Base-by-base conservation (phyloP, 2,888 invertebrate species). In the Rhingia campestris region DNA sequence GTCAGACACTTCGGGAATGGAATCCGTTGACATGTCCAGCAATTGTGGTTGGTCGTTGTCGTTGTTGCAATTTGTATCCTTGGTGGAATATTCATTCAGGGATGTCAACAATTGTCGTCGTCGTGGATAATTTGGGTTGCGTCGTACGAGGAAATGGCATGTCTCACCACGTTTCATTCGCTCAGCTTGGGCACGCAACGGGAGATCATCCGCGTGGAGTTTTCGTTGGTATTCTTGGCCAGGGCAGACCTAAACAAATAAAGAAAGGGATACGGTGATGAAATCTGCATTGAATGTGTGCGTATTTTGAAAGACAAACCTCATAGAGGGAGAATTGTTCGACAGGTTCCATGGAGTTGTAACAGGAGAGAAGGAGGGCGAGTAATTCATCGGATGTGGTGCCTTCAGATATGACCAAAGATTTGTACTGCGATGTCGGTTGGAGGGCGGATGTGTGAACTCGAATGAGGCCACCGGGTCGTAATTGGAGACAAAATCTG, bases 361-460 rank as follows among this genome's bases (percentile, higher is more conserved):
- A 97, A 91, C 97, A 97, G 88, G 95, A 96, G 75, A 98, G 93
- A 75, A 98, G 91, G 87, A 98, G 94, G 82, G 95, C 95, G 81
- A 98, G 94, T 81, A 98, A 92, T 92, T 98, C 97, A 90, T 97
- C 97, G 0, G 96, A 96, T 30, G 97, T 97, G 58, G 98, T 98
- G 88, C 95, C 94, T 88, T 97, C 97, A 86, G 97, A 97, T 88
- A 97, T 95, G 86, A 98, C 93, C 87, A 98, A 92, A 87, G 97
- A 97, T 92, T 98, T 98, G 93, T 98, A 98, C 92, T 97, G 96
- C 0, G 97, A 97, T 90, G 96, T 96, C 67, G 96, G 95, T 94
- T 97, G 97, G 86, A 98, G 93, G 41, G 96, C 97, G 14, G 96
- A 96, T 91, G 98, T 98, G 93, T 97, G 96, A 74, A 98, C 95